These are phyloP conservation scores for Cyrtonyx montezumae DNA, from an alignment of 2,113 vertebrate species.

Conservation along the genomic window DNA sequence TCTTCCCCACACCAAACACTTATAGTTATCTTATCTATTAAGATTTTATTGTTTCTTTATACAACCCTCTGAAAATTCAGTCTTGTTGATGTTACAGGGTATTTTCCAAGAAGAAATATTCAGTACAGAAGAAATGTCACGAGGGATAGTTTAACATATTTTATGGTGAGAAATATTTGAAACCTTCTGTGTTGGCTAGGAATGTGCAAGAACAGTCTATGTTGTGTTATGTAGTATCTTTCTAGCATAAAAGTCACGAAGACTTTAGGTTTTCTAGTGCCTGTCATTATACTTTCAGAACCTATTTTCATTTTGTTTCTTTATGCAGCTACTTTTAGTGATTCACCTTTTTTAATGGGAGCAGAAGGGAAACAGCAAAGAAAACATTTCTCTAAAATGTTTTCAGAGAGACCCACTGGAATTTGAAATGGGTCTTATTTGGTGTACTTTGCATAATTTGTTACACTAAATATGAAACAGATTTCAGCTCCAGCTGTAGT, in stretches of 20 bases:
- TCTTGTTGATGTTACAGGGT: neutral
- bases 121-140: neutral
- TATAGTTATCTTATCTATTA: neutral
- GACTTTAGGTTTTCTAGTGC: neutral
- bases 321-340: slow-evolving; percentile 11
- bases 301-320: neutral
- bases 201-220: neutral
- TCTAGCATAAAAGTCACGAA: neutral
- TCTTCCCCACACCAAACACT: neutral
- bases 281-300: neutral
- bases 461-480: slow-evolving; percentile 77
- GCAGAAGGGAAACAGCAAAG: slow-evolving; percentile 59
- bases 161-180: slow-evolving; percentile 29
- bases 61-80: neutral
- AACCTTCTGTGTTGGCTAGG: neutral
- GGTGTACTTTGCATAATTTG: slow-evolving; percentile 75
- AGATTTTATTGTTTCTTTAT: neutral
- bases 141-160: neutral
- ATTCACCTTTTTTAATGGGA: slow-evolving; percentile 30
- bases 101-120: neutral
- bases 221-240: neutral
- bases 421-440: slow-evolving; percentile 72
- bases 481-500: slow-evolving; percentile 51
- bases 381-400: slow-evolving; percentile 63
- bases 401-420: slow-evolving; percentile 67